Evolutionary conservation across 2,797 vertebrate species (phyloP), one percentile per base, ranked within the genome.

Genomic region (Balearica regulorum): DNA sequence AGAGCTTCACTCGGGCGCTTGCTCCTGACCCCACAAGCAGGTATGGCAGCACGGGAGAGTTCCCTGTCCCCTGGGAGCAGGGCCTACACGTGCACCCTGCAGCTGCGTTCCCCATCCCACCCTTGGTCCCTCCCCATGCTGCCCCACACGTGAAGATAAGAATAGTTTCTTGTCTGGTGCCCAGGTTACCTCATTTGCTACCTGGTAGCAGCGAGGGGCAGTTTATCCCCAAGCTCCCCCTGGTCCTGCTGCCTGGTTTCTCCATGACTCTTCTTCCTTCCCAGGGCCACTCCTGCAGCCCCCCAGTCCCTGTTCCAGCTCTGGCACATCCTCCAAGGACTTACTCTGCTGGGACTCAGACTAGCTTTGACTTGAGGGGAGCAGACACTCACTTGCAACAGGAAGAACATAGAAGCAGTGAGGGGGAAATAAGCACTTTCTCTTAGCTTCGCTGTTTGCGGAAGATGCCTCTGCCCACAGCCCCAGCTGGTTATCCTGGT

Each of bases 61-160:
- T 26, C 55, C 41, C 35, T 15, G 26, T 29, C 22, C 41, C 10
- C 48, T 2, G 0, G 61, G 41, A 73, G 35, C 3, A 3, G 41
- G 54, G 35, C 41, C 18, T 24, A 43, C 6, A 0, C 2, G 21
- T 4, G 14, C 0, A 0, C 39, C 31, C 25, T 35, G 31, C 37
- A 16, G 60, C 89, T 35, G 31, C 0, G 10, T 53, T 46, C 53
- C 26, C 25, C 35, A 37, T 62, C 49, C 60, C 46, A 19, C 28
- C 48, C 41, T 33, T 8, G 1, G 22, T 60, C 53, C 48, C 24
- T 7, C 28, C 16, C 19, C 2, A 5, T 2, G 1, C 53, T 54
- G 53, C 28, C 17, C 53, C 53, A 54, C 22, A 25, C 21, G 20
- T 3, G 9, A 33, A 53, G 29, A 43, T 2, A 28, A 28, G 20